phyloP scores from a whole-genome alignment of 2,113 vertebrate species.

The Odontesthes bonariensis region DNA sequence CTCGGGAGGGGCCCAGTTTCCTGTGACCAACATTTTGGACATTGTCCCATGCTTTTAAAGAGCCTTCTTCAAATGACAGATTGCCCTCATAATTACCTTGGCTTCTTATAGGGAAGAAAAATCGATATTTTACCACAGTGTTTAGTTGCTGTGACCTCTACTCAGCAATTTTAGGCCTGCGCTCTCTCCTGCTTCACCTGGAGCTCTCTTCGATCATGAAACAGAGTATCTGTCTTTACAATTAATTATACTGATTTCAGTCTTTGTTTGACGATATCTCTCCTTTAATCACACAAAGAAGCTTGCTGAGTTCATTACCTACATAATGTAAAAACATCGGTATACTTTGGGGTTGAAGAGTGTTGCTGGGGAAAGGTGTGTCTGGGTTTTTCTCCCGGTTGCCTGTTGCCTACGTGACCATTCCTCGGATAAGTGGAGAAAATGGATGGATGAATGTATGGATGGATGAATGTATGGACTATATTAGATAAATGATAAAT shows the following conservation, averaged over 20 bases:
- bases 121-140: conserved; percentile 42
- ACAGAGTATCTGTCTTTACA: not conserved
- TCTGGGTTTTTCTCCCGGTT: too few species aligned
- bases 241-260: conserved; percentile 1
- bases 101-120: conserved; percentile 26
- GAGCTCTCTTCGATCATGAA: not conserved
- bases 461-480: too few species aligned
- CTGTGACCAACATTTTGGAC: conserved; percentile 12
- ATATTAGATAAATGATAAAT: too few species aligned
- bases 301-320: not conserved
- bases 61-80: conserved; percentile 48
- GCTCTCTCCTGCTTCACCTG: not conserved
- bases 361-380: too few species aligned
- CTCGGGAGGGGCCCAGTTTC: not conserved
- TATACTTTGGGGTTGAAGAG: not conserved
- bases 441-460: too few species aligned
- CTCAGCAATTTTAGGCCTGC: conserved; percentile 34
- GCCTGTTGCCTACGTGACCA: too few species aligned
- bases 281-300: conserved; percentile 12
- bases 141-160: conserved; percentile 28
- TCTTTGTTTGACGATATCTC: not conserved
- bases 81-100: conserved; percentile 49
- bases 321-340: not conserved
- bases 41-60: conserved; percentile 14
- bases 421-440: too few species aligned